phyloP scores from a whole-genome alignment of 2,113 vertebrate species.

The Elanus axillaris region DNA sequence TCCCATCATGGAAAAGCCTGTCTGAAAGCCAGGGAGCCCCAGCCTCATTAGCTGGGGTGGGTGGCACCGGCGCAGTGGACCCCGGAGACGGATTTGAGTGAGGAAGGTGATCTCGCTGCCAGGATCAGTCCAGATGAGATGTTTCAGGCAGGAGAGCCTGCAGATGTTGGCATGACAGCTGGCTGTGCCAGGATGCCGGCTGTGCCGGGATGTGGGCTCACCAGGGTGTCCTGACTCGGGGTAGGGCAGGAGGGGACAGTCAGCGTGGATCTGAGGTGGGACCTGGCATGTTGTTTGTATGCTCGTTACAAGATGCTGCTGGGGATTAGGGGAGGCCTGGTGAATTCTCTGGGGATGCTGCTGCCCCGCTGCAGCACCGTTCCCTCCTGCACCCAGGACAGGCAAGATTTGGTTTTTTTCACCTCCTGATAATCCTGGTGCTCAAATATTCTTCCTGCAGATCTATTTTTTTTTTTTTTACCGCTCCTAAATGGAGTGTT shows the following conservation, averaged over 20 bases:
- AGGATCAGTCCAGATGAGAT: background rate
- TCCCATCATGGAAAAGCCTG: background rate
- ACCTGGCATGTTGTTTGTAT: too few species aligned
- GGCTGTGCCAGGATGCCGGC: fast-evolving
- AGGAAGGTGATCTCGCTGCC: background rate
- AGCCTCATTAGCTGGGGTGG: background rate
- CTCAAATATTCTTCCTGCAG: constrained; percentile 18
- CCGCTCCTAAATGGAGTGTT: constrained; percentile 28
- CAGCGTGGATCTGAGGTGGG: background rate
- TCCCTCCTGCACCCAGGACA: background rate
- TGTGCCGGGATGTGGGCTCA: background rate
- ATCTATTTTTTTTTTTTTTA: background rate
- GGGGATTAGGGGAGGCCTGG: background rate
- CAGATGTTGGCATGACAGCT: background rate
- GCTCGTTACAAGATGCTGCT: background rate
- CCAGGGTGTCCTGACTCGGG: background rate
- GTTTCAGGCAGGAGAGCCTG: fast-evolving
- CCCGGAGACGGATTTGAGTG: background rate
- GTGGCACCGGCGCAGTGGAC: background rate
- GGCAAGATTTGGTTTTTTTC: background rate
- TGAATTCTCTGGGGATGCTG: background rate
- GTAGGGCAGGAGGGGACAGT: background rate
- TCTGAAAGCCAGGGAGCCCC: background rate
- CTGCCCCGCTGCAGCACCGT: background rate
- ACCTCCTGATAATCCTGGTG: constrained; percentile 5